phyloP scores from a whole-genome alignment of 2,113 vertebrate species.

The Pagrus major region DNA sequence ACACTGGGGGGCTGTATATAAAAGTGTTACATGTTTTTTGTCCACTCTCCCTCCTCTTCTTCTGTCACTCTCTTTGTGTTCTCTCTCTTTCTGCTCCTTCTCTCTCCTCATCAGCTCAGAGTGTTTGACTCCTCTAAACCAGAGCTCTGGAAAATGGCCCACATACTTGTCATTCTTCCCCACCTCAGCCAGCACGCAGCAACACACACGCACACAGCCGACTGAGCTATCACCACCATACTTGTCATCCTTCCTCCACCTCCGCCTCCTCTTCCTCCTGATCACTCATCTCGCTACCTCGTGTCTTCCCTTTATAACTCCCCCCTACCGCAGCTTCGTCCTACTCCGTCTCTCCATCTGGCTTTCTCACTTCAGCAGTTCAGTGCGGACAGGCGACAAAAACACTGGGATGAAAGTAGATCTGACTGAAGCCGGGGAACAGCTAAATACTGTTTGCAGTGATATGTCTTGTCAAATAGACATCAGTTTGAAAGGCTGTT shows the following conservation, averaged over 20 bases:
- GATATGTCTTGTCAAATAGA: background rate
- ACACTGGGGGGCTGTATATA: constrained; percentile 4
- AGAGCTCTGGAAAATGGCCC: constrained; percentile 83
- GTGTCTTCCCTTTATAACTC: background rate
- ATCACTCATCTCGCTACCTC: constrained; percentile 35
- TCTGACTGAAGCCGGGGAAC: constrained; percentile 2
- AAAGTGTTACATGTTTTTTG: background rate
- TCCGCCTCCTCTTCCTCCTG: constrained; percentile 36
- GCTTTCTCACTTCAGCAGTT: constrained; percentile 43
- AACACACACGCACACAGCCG: constrained; percentile 27
- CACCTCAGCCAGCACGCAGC: constrained; percentile 62
- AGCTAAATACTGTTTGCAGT: background rate
- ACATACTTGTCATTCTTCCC: constrained; percentile 84
- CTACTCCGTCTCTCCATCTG: constrained; percentile 36
- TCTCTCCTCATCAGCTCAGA: constrained; percentile 30
- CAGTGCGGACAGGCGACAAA: constrained; percentile 13
- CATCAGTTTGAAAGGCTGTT: background rate
- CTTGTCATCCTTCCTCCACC: constrained; percentile 20
- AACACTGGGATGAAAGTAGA: background rate
- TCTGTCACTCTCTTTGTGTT: background rate
- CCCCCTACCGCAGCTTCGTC: constrained; percentile 8
- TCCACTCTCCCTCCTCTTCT: background rate
- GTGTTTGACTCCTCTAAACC: constrained; percentile 68
- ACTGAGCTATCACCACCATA: constrained; percentile 7
- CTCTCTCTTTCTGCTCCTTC: constrained; percentile 6